Percentiles rank a stretch among this genome's conserved stretches.
Evolutionary conservation across 2,888 invertebrate genomes (phyloP).

Genomic region (Synanthedon myopaeformis): DNA sequence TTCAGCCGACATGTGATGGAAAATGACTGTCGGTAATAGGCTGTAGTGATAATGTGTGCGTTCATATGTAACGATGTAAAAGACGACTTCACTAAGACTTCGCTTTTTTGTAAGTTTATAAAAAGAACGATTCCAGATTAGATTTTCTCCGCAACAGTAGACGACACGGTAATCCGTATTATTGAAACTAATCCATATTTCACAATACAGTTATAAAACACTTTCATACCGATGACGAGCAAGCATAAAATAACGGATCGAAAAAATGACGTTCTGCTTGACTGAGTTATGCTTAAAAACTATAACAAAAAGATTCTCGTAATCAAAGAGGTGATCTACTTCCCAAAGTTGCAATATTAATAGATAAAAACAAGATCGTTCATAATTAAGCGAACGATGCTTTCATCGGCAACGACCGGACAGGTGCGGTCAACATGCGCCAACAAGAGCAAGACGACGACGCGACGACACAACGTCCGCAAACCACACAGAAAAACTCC

Average conservation of each 20-base stretch:
- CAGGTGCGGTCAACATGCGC: slow-evolving; percentile 36
- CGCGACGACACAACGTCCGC: slow-evolving; percentile 1
- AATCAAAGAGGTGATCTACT: slow-evolving; percentile 62
- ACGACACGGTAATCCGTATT: not conserved
- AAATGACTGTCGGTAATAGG: too few species aligned
- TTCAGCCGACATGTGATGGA: too few species aligned
- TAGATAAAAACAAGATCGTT: slow-evolving; percentile 52
- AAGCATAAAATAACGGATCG: slow-evolving; percentile 25
- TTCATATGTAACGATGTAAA: not conserved
- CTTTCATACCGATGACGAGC: slow-evolving; percentile 33
- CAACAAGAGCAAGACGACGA: slow-evolving; percentile 35
- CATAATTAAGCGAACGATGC: slow-evolving; percentile 58
- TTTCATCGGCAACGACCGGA: slow-evolving; percentile 35
- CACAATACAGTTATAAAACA: slow-evolving; percentile 31
- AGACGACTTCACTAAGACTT: not conserved
- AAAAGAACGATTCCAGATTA: not conserved
- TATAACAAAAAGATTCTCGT: slow-evolving; percentile 56
- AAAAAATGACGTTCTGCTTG: slow-evolving; percentile 40
- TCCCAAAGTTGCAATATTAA: slow-evolving; percentile 60
- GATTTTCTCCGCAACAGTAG: not conserved
- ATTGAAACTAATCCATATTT: slow-evolving; percentile 17
- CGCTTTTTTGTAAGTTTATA: not conserved
- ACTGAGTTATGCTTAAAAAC: slow-evolving; percentile 44
- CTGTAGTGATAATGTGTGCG: too few species aligned
- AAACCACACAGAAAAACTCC: slow-evolving; percentile 34